Evolutionary conservation across 2,888 invertebrate genomes (phyloP).

Genomic region (Heliconius hortense): DNA sequence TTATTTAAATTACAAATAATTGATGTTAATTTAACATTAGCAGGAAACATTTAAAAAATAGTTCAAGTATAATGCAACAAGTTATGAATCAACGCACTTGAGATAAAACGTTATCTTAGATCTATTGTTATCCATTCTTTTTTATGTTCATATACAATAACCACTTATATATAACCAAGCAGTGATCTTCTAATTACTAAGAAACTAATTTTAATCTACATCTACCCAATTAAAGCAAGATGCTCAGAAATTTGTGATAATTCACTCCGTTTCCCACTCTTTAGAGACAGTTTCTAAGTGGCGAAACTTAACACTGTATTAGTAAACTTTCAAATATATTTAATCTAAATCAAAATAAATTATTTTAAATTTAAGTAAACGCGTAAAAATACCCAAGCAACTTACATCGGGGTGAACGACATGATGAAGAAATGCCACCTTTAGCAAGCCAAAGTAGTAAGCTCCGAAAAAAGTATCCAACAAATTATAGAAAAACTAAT

Average conservation of each 20-base stretch:
- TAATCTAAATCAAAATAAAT: not conserved
- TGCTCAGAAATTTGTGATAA: not conserved
- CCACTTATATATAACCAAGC: not conserved
- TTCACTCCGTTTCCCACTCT: not conserved
- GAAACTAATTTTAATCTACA: not conserved
- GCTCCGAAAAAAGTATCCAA: conserved; percentile 46
- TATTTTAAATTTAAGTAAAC: conserved; percentile 11
- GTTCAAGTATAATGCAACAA: conserved; percentile 15
- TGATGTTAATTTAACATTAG: not conserved
- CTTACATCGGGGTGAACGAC: conserved; percentile 79
- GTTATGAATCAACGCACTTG: not conserved
- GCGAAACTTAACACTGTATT: not conserved
- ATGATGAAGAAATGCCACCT: conserved; percentile 55
- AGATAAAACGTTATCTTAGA: not conserved
- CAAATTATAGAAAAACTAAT: conserved; percentile 60
- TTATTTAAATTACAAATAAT: not conserved
- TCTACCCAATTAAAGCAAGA: not conserved
- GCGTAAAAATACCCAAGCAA: conserved; percentile 49
- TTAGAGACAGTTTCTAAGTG: not conserved
- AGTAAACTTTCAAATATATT: not conserved
- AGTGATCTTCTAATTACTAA: not conserved
- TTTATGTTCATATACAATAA: not conserved
- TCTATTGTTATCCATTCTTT: not conserved
- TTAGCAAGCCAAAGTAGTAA: conserved; percentile 57
- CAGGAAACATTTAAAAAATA: conserved; percentile 17